Percentiles rank a stretch among this genome's conserved stretches.
Evolutionary conservation across 2,797 vertebrate species (phyloP).

Genomic region (Mus caroli): DNA sequence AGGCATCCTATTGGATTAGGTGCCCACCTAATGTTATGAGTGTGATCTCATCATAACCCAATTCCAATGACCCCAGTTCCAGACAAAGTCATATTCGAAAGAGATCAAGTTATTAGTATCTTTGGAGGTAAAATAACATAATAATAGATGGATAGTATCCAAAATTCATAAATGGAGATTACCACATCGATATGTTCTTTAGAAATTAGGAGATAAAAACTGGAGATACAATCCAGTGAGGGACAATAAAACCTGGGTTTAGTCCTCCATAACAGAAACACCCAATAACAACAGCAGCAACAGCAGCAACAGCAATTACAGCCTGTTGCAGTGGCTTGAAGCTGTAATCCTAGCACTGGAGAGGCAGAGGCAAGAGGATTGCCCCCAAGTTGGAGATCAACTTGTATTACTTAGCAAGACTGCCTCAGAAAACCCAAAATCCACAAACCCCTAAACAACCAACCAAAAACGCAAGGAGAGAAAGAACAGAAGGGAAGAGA

Average conservation of each 20-base stretch:
- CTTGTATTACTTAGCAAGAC: not conserved
- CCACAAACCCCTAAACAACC: not conserved
- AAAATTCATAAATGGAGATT: conserved; percentile 19
- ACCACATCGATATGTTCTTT: not conserved
- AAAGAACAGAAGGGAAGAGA: not conserved
- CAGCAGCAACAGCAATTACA: not conserved
- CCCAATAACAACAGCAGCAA: not conserved
- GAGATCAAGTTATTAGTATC: not conserved
- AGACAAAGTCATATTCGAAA: conserved; percentile 31
- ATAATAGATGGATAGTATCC: not conserved
- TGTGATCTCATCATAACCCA: conserved; percentile 34
- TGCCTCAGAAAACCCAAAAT: not conserved
- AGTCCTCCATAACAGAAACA: not conserved
- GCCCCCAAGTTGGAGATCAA: not conserved
- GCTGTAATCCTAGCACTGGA: not conserved
- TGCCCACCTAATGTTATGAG: not conserved
- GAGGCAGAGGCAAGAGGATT: not conserved
- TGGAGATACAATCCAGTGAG: not conserved
- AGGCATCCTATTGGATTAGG: not conserved
- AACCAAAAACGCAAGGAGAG: not conserved
- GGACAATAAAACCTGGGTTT: not conserved
- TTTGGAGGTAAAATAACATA: conserved; percentile 17
- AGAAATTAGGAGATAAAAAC: conserved; percentile 44
- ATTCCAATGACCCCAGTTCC: not conserved
- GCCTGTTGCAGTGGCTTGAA: not conserved